Base-by-base conservation (phyloP, 2,113 vertebrate genomes). In the Grantiella picta region DNA sequence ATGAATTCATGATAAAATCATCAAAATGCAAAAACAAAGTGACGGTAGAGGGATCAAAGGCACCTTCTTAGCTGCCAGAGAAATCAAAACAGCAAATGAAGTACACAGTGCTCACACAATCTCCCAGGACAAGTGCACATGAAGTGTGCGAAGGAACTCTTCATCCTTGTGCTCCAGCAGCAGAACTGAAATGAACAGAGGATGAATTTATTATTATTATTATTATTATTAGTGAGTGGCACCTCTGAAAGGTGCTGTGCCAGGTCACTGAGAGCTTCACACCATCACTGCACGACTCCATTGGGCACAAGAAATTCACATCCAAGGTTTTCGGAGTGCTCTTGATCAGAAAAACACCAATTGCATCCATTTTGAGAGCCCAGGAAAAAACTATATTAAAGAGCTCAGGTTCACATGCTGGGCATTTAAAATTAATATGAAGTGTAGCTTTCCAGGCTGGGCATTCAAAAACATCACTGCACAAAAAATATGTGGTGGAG, bases 1-100 rank as follows among this genome's bases (percentile, higher is more conserved):
- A 97, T 97, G 83, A 96, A 94, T 94, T 96, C 91, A 96, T 94
- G 91, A 97, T 95, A 97, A 97, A 97, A 97, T 96, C 95, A 96
- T 96, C 97, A 97, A 97, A 96, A 97, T 97, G 95, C 91, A 97
- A 97, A 97, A 95, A 72, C 82, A 95, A 95, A 96, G 90, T 92
- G 87, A 84, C 13, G 40, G 94, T 79, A 87, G 54, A 90, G 22
- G 65, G 90, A 97, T 97, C 96, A 97, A 97, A 97, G 90, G 78
- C 91, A 96, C 90, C 90, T 97, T 97, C 86, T 80, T 54, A 79
- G 86, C 75, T 97, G 71, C 89, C 90, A 95, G 83, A 94, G 95
- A 96, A 95, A 96, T 89, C 81, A 91, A 96, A 94, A 90, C 79
- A 94, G 93, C 64, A 90, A 95, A 93, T 90, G 88, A 94, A 95